A percentile compares a stretch with the other conserved stretches of the same genome.
These are phyloP conservation scores for Petromus typicus DNA, from an alignment of 2,113 vertebrate genomes.

Conservation along the genomic window DNA sequence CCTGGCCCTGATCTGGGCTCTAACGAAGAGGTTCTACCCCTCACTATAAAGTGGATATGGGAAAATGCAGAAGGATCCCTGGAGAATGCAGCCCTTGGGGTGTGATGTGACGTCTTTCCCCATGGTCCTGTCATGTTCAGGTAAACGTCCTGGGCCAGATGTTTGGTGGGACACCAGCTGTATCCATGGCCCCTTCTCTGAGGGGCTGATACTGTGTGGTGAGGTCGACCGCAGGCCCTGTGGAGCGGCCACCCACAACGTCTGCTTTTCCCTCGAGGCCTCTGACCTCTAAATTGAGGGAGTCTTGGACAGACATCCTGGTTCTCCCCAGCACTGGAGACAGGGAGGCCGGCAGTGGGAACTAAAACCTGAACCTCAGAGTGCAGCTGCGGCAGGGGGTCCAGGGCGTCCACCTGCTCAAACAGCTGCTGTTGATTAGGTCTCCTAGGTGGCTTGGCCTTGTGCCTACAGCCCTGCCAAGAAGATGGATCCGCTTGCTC, in stretches of 20 bases:
- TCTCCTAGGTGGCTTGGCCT: background rate
- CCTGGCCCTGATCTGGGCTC: background rate
- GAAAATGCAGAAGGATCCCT: background rate
- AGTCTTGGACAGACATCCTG: background rate
- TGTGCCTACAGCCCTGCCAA: background rate
- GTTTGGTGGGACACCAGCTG: background rate
- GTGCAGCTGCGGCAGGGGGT: background rate
- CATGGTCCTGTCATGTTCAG: background rate
- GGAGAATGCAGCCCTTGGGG: background rate
- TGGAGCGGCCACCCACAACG: background rate
- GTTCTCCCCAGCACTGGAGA: too few species aligned
- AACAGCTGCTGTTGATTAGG: background rate
- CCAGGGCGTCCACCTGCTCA: too few species aligned
- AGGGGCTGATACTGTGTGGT: background rate
- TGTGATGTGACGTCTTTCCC: background rate
- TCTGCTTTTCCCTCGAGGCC: background rate
- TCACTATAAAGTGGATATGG: background rate
- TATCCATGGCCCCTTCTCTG: background rate
- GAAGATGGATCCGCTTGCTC: background rate
- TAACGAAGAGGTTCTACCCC: background rate
- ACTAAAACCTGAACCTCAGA: background rate
- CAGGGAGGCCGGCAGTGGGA: background rate
- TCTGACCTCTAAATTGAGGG: background rate
- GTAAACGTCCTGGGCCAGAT: background rate
- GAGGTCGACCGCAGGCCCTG: background rate